Evolutionary conservation across 1,140 invertebrate species (phyloP), one percentile per base, ranked within the genome.

Genomic region (Drosophila kanapiae): DNA sequence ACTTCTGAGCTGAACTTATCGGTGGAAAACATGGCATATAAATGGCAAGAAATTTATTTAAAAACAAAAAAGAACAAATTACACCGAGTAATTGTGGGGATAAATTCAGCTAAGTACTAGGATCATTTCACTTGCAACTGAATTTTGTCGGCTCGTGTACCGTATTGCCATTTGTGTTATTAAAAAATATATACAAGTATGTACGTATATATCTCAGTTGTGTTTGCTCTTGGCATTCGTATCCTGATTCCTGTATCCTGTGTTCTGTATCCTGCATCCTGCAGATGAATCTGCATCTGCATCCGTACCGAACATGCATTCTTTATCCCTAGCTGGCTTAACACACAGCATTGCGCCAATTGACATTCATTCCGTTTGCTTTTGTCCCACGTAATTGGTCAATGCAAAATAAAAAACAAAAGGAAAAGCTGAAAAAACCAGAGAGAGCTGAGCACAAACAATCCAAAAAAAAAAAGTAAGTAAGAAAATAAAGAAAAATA

Each of bases 341-440:
- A 56, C 53, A 27, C 18, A 56, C 8, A 56, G 48, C 57, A 71
- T 57, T 60, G 27, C 58, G 71, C 71, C 75, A 77, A 77, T 77
- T 78, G 75, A 77, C 75, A 78, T 69, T 78, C 75, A 57, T 78
- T 78, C 43, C 63, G 48, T 76, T 76, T 57, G 58, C 72, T 59
- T 76, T 76, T 77, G 48, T 54, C 62, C 56, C 37, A 42, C 75
- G 75, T 78, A 78, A 78, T 77, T 77, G 75, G 75, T 49, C 75
- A 77, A 77, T 77, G 63, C 35, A 60, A 58, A 75, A n/a, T n/a
- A n/a, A 38, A 38, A 45, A 31, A 9, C 35, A 57, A 42, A 63
- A 27, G 10, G n/a, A 58, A 63, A 16, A 33, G 27, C n/a, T 29
- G 6, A 48, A 58, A 51, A 54, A 27, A 16, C 18, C 18, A 40